phyloP scores from a whole-genome alignment of 2,797 vertebrate genomes.

The Lates japonicus region DNA sequence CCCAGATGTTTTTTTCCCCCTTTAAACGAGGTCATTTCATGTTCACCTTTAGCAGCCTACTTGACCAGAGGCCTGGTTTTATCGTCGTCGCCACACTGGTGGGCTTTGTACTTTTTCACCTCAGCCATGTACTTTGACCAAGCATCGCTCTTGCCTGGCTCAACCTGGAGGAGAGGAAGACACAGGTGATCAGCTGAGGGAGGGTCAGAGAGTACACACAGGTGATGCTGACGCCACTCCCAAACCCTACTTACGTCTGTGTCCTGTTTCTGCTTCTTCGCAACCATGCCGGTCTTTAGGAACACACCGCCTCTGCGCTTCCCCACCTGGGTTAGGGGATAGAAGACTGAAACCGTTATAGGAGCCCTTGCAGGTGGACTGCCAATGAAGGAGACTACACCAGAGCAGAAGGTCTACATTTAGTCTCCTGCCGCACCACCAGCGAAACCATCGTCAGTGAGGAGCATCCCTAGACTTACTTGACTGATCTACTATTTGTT shows the following conservation, averaged over 20 bases:
- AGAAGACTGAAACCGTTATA: constrained; percentile 98
- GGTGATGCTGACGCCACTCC: accelerated
- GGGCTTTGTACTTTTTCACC: constrained; percentile 98
- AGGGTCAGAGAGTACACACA: neutral
- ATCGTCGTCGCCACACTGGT: constrained; percentile 97
- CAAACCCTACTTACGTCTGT: constrained; percentile 85
- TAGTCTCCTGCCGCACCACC: constrained; percentile 74
- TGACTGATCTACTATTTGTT: constrained; percentile 32
- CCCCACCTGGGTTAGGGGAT: constrained; percentile 98
- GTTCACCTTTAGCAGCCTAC: constrained; percentile 74
- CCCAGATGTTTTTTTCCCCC: constrained; percentile 26
- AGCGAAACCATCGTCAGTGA: constrained; percentile 62
- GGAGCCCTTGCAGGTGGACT: constrained; percentile 86
- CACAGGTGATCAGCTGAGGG: neutral
- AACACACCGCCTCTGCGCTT: constrained; percentile 97
- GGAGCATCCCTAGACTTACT: constrained; percentile 54
- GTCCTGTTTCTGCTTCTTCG: constrained; percentile 96
- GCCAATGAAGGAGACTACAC: constrained; percentile 90
- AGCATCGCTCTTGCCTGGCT: constrained; percentile 94
- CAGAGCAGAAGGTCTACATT: constrained; percentile 84
- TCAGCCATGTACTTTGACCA: constrained; percentile 99
- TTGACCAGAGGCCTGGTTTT: constrained; percentile 97
- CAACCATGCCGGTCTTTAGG: constrained; percentile 98
- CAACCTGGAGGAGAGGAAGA: constrained; percentile 79
- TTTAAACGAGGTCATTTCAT: constrained; percentile 19